Percentiles rank a stretch among this genome's conserved stretches.
Conservation (phyloP, 2,888 invertebrate species). For the Nemotelus pantherinus region DNA sequence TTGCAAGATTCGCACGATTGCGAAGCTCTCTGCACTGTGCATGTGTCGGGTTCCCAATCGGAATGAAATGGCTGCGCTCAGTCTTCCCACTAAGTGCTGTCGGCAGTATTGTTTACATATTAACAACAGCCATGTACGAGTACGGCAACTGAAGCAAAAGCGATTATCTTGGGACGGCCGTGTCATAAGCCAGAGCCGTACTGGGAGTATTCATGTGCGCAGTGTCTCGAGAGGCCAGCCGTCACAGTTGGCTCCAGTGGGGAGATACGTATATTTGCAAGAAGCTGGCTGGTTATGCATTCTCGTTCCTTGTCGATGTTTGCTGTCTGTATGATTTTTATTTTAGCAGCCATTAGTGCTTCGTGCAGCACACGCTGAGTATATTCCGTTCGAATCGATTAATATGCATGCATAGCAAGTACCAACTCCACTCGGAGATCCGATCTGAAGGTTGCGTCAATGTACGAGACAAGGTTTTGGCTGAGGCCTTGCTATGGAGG, state of each 20-base stretch:
- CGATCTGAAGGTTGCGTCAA: conserved; percentile 12
- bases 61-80: neutral
- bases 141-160: conserved; percentile 32
- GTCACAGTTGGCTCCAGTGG: neutral
- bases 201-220: conserved; percentile 4
- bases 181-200: conserved; percentile 5
- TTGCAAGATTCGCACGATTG: neutral
- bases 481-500: neutral
- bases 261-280: no score
- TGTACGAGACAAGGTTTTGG: conserved; percentile 16
- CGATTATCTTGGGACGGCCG: neutral
- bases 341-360: neutral
- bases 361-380: neutral
- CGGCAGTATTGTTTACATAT: conserved; percentile 41
- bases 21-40: neutral
- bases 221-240: neutral
- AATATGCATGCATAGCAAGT: neutral
- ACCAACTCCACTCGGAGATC: neutral
- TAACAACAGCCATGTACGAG: conserved; percentile 4
- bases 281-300: no score
- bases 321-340: no score
- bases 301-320: no score
- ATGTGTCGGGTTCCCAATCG: neutral
- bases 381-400: neutral
- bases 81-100: neutral